A percentile compares a stretch with the other conserved stretches of the same genome.
Evolutionary conservation across 2,113 vertebrate genomes (phyloP).

Genomic region (Acanthochromis polyacanthus): DNA sequence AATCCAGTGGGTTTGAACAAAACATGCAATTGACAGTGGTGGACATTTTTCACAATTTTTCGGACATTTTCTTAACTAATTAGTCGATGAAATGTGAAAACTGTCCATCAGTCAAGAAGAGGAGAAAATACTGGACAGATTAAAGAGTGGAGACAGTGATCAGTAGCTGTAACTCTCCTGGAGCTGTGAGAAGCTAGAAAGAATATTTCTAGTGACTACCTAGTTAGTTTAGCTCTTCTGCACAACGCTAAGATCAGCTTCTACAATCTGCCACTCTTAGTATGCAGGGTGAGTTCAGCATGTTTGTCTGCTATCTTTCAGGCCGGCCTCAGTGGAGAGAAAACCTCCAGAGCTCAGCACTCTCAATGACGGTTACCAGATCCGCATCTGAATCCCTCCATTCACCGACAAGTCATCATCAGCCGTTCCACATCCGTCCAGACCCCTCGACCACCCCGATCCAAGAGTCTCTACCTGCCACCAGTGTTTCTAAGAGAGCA

Average conservation of each 20-base stretch:
- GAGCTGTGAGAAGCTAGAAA: not conserved
- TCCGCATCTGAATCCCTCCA: conserved; percentile 88
- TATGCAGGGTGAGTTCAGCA: not conserved
- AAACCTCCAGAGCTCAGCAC: conserved; percentile 90
- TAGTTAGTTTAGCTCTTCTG: conserved; percentile 1
- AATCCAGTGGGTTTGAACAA: too few species aligned
- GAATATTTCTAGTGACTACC: not conserved
- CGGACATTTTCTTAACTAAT: too few species aligned
- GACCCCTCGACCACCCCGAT: not conserved
- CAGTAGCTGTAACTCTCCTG: conserved; percentile 2
- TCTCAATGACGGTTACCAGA: conserved; percentile 94
- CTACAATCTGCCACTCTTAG: too few species aligned
- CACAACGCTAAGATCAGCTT: not conserved
- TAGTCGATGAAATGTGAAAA: too few species aligned
- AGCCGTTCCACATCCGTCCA: not conserved
- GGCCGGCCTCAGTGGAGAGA: conserved; percentile 90
- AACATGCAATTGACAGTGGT: too few species aligned
- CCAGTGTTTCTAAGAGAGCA: not conserved
- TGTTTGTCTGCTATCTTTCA: conserved; percentile 63
- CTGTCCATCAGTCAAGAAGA: too few species aligned
- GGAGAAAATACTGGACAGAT: too few species aligned
- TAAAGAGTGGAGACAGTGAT: too few species aligned
- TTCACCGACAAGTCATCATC: not conserved
- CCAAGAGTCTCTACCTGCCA: not conserved
- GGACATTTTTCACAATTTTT: too few species aligned